These are phyloP conservation scores for Fukomys damarensis DNA, from an alignment of 2,113 vertebrate genomes.

Conservation along the genomic window DNA sequence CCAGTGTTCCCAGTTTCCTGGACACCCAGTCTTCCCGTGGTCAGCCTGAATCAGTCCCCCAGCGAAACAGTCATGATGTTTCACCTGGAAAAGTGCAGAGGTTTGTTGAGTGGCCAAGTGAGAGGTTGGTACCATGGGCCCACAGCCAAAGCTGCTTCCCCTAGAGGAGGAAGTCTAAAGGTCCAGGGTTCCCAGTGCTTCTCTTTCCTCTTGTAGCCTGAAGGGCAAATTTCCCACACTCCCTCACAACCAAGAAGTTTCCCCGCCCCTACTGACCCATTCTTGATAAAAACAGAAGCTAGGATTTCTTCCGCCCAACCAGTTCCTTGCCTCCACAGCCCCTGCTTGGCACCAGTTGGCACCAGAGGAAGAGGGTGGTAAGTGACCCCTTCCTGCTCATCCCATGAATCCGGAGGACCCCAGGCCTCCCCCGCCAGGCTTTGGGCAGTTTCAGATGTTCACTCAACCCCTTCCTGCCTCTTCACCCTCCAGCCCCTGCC, in stretches of 20 bases:
- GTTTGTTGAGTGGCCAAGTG: background rate
- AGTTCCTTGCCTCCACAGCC: background rate
- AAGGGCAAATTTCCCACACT: background rate
- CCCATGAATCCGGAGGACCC: background rate
- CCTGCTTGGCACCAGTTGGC: rapidly evolving
- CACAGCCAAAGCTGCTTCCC: background rate
- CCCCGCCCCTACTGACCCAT: background rate
- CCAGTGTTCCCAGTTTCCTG: background rate
- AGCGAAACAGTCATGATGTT: background rate
- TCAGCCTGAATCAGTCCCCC: background rate
- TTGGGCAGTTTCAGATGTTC: background rate
- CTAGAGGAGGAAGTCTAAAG: background rate
- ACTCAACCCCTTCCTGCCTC: too few species aligned
- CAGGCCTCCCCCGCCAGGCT: background rate
- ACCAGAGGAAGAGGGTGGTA: background rate
- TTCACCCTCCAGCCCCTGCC: background rate
- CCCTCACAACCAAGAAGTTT: slow-evolving; percentile 46
- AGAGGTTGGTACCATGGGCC: background rate
- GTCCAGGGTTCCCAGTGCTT: background rate
- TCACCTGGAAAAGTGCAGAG: background rate
- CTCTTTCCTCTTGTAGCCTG: background rate
- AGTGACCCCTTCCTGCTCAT: too few species aligned
- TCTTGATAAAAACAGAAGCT: rapidly evolving
- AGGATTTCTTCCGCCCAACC: background rate
- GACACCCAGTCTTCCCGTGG: background rate